Evolutionary conservation across 2,797 vertebrate species (phyloP).

Genomic region (Cirrhinus mrigala): DNA sequence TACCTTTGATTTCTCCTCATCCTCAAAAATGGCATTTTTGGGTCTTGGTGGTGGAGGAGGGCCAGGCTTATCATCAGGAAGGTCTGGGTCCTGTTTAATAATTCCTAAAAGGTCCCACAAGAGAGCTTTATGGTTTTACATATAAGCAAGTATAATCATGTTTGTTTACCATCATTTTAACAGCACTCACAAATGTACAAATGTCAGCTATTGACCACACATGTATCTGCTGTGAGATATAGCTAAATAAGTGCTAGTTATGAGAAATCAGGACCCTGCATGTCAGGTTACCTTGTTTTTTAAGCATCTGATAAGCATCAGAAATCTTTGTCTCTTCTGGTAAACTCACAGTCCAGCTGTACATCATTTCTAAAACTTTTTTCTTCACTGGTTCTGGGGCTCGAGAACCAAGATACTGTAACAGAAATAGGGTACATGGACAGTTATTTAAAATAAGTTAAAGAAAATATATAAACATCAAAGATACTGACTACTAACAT

Average conservation of each 20-base stretch:
- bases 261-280: background rate
- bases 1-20: constrained; percentile 98
- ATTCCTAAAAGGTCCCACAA: constrained; percentile 83
- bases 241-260: background rate
- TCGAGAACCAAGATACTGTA: constrained; percentile 91
- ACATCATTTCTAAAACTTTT: constrained; percentile 94
- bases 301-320: constrained; percentile 98
- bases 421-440: background rate
- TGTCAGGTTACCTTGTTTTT: constrained; percentile 88
- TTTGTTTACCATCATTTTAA: background rate
- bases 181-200: background rate
- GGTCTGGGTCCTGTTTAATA: constrained; percentile 91
- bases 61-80: constrained; percentile 86
- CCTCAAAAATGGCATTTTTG: constrained; percentile 93
- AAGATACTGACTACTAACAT: background rate
- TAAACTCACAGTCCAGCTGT: constrained; percentile 90
- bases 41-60: constrained; percentile 84
- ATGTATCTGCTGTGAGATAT: background rate
- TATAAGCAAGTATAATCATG: background rate
- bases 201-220: background rate
- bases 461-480: background rate
- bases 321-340: constrained; percentile 92
- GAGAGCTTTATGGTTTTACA: background rate
- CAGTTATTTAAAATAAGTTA: background rate
- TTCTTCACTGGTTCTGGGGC: constrained; percentile 93